A percentile compares a stretch with the other conserved stretches of the same genome.
Conservation (phyloP, 2,797 vertebrate genomes). For the Decapterus maruadsi region DNA sequence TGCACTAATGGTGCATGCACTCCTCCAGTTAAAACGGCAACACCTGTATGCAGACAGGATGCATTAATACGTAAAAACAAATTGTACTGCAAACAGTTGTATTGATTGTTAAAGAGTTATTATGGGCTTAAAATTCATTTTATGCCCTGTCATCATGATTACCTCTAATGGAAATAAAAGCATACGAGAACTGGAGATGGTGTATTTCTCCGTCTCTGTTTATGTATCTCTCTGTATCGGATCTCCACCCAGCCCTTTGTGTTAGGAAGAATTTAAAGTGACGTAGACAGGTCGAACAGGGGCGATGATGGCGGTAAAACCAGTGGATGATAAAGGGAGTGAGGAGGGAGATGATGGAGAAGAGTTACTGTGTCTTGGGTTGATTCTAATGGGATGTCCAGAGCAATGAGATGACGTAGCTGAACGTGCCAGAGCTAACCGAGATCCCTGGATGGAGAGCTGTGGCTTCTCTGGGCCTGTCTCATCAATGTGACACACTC, state of each 20-base stretch:
- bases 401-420: slow-evolving; percentile 41
- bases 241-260: slow-evolving; percentile 4
- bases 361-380: slow-evolving; percentile 11
- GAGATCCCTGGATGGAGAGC: slow-evolving; percentile 49
- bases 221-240: neutral
- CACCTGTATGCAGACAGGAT: slow-evolving; percentile 47
- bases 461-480: slow-evolving; percentile 65
- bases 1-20: slow-evolving; percentile 42
- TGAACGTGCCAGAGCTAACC: slow-evolving; percentile 47
- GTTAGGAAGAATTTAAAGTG: neutral
- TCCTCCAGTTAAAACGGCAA: slow-evolving; percentile 19
- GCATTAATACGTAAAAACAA: slow-evolving; percentile 52
- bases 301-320: neutral
- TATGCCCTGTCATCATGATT: slow-evolving; percentile 46
- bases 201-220: slow-evolving; percentile 19
- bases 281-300: neutral
- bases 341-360: neutral
- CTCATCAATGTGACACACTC: slow-evolving; percentile 81
- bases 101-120: slow-evolving; percentile 60
- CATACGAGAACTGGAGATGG: slow-evolving; percentile 27
- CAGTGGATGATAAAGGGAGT: neutral
- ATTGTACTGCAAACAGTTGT: slow-evolving; percentile 18
- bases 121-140: slow-evolving; percentile 49
- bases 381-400: slow-evolving; percentile 51
- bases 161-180: slow-evolving; percentile 61